Percentiles rank a stretch among this genome's conserved stretches.
phyloP scores from a whole-genome alignment of 2,113 vertebrate species.

The Octodon degus region DNA sequence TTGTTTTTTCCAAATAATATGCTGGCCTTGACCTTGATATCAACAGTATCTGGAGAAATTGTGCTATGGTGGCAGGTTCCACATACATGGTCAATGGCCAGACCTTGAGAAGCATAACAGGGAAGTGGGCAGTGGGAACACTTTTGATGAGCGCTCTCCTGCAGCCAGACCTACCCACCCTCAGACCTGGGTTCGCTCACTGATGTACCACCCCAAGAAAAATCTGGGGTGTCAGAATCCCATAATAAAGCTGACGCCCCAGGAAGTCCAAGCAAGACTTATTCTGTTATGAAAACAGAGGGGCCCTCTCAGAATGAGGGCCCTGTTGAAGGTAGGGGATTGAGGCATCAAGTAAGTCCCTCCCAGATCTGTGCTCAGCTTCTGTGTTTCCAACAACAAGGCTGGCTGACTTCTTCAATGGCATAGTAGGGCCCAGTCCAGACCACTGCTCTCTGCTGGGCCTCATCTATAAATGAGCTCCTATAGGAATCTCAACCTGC shows the following conservation, averaged over 20 bases:
- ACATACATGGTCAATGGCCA: accelerated
- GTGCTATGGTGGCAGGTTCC: no score
- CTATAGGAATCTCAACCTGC: accelerated
- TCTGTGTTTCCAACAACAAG: not conserved
- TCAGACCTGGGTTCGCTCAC: no score
- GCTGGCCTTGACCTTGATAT: not conserved
- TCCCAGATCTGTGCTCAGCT: not conserved
- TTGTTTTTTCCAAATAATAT: not conserved
- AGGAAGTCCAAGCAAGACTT: not conserved
- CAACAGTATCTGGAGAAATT: not conserved
- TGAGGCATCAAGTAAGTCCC: accelerated
- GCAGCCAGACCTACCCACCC: accelerated
- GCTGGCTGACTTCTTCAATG: not conserved
- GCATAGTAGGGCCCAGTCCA: not conserved
- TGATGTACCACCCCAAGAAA: not conserved
- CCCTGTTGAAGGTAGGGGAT: not conserved
- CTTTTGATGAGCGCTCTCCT: not conserved
- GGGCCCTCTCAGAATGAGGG: not conserved
- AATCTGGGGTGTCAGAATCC: not conserved
- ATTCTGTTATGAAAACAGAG: not conserved
- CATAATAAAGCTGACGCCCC: not conserved
- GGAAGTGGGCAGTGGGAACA: not conserved
- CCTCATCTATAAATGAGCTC: not conserved
- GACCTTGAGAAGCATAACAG: not conserved
- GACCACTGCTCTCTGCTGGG: not conserved